These are phyloP conservation scores for Melierax canorus DNA, from an alignment of 2,113 vertebrate genomes.

Conservation along the genomic window DNA sequence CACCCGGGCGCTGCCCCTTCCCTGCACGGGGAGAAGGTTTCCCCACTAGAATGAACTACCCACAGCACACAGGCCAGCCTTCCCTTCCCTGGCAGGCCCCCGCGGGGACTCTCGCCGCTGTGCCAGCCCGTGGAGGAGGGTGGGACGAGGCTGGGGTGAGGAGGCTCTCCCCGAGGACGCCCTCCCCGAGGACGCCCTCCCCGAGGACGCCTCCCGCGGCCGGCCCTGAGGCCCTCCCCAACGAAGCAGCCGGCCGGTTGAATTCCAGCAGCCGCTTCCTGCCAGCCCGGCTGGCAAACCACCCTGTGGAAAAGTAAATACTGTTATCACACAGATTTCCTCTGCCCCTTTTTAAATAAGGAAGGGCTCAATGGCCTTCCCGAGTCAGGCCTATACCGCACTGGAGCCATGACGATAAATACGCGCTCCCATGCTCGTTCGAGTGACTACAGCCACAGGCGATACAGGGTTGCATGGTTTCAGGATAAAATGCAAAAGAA, in stretches of 20 bases:
- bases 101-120: fast-evolving
- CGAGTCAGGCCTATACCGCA: not conserved
- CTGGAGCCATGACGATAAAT: not conserved
- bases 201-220: not conserved
- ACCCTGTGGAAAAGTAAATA: conserved; percentile 47
- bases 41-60: fast-evolving
- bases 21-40: not conserved
- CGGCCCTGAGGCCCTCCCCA: not conserved
- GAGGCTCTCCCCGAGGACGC: not conserved
- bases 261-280: conserved; percentile 17
- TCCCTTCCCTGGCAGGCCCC: fast-evolving
- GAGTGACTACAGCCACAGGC: not conserved
- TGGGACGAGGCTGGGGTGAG: fast-evolving
- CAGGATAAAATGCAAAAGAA: not conserved
- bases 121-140: not conserved
- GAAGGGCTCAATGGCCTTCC: conserved; percentile 9
- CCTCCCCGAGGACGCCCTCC: not conserved
- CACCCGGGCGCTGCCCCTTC: not conserved
- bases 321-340: conserved; percentile 36
- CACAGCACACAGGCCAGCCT: not conserved
- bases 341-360: conserved; percentile 31
- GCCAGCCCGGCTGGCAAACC: conserved; percentile 8
- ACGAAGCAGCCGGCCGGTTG: not conserved
- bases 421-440: not conserved
- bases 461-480: not conserved